phyloP scores from a whole-genome alignment of 2,888 invertebrate species.

The Erynnis tages region DNA sequence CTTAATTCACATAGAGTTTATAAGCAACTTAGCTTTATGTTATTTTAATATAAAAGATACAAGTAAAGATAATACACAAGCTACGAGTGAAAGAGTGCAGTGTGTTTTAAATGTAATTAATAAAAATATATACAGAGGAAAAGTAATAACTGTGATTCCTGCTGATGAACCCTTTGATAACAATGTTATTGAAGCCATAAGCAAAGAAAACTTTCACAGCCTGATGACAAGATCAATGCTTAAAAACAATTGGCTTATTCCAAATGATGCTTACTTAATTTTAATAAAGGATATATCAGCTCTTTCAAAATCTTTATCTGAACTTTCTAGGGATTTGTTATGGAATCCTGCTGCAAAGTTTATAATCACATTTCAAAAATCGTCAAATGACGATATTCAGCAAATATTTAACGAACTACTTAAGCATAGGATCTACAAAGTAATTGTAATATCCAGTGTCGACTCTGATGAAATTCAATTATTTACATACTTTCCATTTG shows the following conservation, averaged over 20 bases:
- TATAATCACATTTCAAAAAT: conserved; percentile 16
- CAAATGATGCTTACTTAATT: conserved; percentile 28
- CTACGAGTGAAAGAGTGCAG: not conserved
- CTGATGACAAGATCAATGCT: conserved; percentile 8
- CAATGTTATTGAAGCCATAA: conserved; percentile 7
- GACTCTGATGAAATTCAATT: conserved; percentile 1
- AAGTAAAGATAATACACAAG: not conserved
- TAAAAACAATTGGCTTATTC: conserved; percentile 15
- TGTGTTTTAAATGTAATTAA: conserved; percentile 3
- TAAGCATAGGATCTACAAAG: conserved; percentile 13
- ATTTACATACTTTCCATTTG: conserved; percentile 32
- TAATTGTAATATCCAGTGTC: not conserved
- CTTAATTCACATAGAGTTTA: not conserved
- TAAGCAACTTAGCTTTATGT: not conserved
- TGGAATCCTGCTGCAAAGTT: conserved; percentile 34
- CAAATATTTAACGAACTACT: conserved; percentile 12
- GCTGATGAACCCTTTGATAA: not conserved
- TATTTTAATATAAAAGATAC: not conserved
- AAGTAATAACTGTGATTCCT: not conserved
- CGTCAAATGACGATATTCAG: not conserved
- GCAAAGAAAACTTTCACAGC: not conserved
- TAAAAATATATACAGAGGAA: not conserved
- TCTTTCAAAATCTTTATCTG: not conserved
- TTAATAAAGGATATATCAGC: conserved; percentile 14
- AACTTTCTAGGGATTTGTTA: conserved; percentile 23